Conservation (phyloP, 2,888 invertebrate species). For the Pyrochroa serraticornis region DNA sequence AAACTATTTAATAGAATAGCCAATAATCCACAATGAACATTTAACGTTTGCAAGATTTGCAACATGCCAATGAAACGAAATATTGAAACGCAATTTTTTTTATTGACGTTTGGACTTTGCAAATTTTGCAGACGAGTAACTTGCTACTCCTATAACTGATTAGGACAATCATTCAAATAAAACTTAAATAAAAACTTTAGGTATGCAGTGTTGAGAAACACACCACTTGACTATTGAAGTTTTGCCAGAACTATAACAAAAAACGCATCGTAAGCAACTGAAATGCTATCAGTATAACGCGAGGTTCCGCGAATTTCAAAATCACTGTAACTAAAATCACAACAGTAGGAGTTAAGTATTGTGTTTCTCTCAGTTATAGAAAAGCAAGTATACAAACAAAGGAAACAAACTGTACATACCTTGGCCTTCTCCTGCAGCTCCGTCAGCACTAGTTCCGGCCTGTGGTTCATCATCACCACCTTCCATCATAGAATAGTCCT, state of each 20-base stretch:
- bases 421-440: conserved; percentile 53
- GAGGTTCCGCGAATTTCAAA: too few species aligned
- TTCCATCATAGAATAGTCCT: conserved; percentile 55
- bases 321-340: too few species aligned
- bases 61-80: not conserved
- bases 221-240: not conserved
- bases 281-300: too few species aligned
- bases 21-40: conserved; percentile 1
- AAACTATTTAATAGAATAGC: conserved; percentile 5
- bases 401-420: conserved; percentile 50
- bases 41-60: conserved; percentile 22
- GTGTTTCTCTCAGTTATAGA: conserved; percentile 28
- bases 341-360: conserved; percentile 1
- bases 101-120: not conserved
- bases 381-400: conserved; percentile 21
- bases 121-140: conserved; percentile 10
- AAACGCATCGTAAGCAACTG: too few species aligned
- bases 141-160: conserved; percentile 9
- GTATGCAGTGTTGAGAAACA: conserved; percentile 8
- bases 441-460: conserved; percentile 55
- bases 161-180: not conserved
- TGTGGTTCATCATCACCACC: conserved; percentile 53
- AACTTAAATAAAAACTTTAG: not conserved
- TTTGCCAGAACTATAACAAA: too few species aligned
- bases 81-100: not conserved